phyloP scores from a whole-genome alignment of 2,113 vertebrate species.

The Cephalophus harveyi region DNA sequence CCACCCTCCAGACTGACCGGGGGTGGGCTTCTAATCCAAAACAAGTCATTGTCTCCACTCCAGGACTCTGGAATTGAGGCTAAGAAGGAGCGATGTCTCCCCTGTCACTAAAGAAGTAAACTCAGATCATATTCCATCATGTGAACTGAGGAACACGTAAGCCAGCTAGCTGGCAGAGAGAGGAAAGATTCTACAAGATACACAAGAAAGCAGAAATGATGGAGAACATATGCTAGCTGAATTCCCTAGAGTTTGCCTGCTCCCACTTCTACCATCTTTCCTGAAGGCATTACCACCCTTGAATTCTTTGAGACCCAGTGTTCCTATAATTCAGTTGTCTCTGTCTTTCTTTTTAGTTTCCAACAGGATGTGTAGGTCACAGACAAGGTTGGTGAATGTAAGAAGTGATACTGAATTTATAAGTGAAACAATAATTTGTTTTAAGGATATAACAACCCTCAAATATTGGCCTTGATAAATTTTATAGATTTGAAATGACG shows the following conservation, averaged over 20 bases:
- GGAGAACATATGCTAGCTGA: not conserved
- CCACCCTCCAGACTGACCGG: not conserved
- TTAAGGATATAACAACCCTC: not conserved
- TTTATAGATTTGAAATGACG: not conserved
- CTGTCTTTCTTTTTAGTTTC: not conserved
- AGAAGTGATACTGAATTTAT: not conserved
- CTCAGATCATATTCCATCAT: not conserved
- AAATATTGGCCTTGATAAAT: not conserved
- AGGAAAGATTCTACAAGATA: not conserved
- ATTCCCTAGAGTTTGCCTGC: not conserved
- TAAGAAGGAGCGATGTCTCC: not conserved
- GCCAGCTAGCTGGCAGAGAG: not conserved
- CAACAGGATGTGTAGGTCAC: not conserved
- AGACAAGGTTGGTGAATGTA: not conserved
- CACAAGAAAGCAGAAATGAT: not conserved
- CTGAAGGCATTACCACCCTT: not conserved
- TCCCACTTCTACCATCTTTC: not conserved
- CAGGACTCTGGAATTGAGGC: not conserved
- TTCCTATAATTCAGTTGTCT: not conserved
- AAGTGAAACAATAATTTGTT: conserved; percentile 7
- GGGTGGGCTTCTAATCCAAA: not conserved
- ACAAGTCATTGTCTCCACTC: not conserved
- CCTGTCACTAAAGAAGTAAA: not conserved
- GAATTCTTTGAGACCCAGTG: not conserved
- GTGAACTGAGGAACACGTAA: not conserved